These are phyloP conservation scores for Drosophila burlai DNA, from an alignment of 1,140 invertebrate genomes.

Conservation along the genomic window DNA sequence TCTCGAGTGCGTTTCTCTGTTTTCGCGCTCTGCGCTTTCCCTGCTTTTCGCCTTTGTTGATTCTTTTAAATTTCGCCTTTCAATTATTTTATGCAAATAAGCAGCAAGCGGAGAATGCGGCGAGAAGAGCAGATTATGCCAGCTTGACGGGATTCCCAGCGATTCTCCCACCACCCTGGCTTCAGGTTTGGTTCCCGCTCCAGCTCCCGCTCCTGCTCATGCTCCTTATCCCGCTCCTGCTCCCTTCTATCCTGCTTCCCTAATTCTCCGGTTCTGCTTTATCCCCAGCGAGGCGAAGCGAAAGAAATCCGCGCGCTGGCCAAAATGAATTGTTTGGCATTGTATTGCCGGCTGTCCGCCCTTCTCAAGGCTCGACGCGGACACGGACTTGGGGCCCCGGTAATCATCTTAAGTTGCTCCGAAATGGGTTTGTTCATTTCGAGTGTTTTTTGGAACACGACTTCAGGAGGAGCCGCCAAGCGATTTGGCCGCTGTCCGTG, in stretches of 20 bases:
- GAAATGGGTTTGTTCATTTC: conserved; percentile 74
- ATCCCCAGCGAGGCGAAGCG: conserved; percentile 31
- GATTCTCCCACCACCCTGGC: not conserved
- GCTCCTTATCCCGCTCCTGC: not conserved
- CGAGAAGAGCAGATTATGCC: conserved; percentile 74
- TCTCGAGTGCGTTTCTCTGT: conserved; percentile 49
- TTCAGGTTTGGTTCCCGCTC: not conserved
- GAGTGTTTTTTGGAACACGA: conserved; percentile 62
- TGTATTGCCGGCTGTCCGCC: conserved; percentile 46
- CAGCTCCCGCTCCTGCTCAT: not conserved
- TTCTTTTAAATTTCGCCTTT: conserved; percentile 83
- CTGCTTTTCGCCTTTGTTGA: conserved; percentile 63
- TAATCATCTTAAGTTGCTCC: conserved; percentile 81
- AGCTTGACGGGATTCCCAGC: conserved; percentile 72
- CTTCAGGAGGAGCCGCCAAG: conserved; percentile 46
- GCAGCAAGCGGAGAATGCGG: conserved; percentile 60
- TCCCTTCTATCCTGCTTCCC: conserved; percentile 3
- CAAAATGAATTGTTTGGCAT: conserved; percentile 79
- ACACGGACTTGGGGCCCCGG: conserved; percentile 17
- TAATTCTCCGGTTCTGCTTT: conserved; percentile 25
- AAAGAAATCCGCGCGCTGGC: conserved; percentile 63
- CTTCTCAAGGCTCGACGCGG: conserved; percentile 12
- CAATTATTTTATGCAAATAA: conserved; percentile 84
- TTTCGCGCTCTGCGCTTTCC: not conserved
- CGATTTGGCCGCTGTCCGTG: conserved; percentile 38